Evolutionary conservation across 2,888 invertebrate genomes (phyloP).

Genomic region (Drosophila hawaiiensis): DNA sequence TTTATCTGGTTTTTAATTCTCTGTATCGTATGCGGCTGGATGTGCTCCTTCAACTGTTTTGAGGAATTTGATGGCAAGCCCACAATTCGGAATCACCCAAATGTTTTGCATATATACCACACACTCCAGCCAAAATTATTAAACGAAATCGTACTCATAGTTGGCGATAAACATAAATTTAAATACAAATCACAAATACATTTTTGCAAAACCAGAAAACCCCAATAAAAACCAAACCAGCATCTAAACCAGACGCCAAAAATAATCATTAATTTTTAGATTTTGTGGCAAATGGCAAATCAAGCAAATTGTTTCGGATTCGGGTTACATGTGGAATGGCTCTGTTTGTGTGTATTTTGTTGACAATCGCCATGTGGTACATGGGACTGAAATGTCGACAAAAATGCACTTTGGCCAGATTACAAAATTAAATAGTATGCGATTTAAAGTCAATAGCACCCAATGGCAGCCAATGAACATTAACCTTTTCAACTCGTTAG

Average conservation of each 20-base stretch:
- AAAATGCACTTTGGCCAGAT: constrained; percentile 67
- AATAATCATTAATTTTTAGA: constrained; percentile 68
- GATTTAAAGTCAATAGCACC: constrained; percentile 60
- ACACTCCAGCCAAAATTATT: not conserved
- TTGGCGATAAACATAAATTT: not conserved
- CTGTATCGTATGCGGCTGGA: not conserved
- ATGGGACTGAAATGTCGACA: constrained; percentile 19
- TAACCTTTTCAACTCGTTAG: constrained; percentile 20
- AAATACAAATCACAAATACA: not conserved
- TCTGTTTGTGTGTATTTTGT: not conserved
- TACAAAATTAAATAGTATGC: constrained; percentile 65
- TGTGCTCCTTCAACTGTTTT: not conserved
- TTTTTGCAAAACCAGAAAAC: not conserved
- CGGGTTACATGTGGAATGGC: not conserved
- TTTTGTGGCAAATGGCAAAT: constrained; percentile 54
- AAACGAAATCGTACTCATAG: not conserved
- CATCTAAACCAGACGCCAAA: constrained; percentile 22
- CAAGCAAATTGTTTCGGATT: constrained; percentile 7
- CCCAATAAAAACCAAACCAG: constrained; percentile 21
- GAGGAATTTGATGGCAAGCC: not conserved
- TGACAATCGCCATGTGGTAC: not conserved
- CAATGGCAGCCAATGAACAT: constrained; percentile 41
- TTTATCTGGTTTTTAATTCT: not conserved
- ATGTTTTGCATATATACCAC: not conserved
- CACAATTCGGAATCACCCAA: not conserved